These are phyloP conservation scores for Hypena proboscidalis DNA, from an alignment of 2,888 invertebrate genomes.

Conservation along the genomic window DNA sequence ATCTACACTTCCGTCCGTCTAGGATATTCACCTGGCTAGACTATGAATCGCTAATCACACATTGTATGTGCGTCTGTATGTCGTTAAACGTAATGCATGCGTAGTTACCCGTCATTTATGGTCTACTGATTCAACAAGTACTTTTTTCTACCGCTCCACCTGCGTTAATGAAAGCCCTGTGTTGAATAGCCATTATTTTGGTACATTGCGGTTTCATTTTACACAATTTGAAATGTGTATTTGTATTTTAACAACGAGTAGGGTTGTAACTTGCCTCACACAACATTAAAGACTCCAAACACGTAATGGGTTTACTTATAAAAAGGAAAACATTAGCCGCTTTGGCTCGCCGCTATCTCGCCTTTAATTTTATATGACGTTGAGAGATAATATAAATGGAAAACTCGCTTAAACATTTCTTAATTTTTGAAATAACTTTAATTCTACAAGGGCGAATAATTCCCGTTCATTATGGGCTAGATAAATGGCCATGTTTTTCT, in stretches of 20 bases:
- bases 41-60: slow-evolving; percentile 71
- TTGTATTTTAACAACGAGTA: slow-evolving; percentile 17
- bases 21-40: slow-evolving; percentile 79
- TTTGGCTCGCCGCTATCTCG: slow-evolving; percentile 39
- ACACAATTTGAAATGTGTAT: slow-evolving; percentile 22
- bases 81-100: slow-evolving; percentile 66
- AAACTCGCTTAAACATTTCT: slow-evolving; percentile 29
- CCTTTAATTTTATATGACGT: slow-evolving; percentile 44
- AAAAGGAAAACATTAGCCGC: slow-evolving; percentile 34
- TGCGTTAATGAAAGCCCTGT: slow-evolving; percentile 10
- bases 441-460: slow-evolving; percentile 19
- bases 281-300: slow-evolving; percentile 33
- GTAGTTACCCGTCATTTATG: slow-evolving; percentile 64
- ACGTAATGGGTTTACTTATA: slow-evolving; percentile 32
- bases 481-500: slow-evolving; percentile 24
- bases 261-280: background rate
- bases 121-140: slow-evolving; percentile 61
- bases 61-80: slow-evolving; percentile 63
- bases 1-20: slow-evolving; percentile 80
- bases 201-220: slow-evolving; percentile 28
- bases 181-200: slow-evolving; percentile 10
- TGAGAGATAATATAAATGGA: slow-evolving; percentile 37
- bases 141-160: slow-evolving; percentile 37
- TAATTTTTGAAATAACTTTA: slow-evolving; percentile 25
- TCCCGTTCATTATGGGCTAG: slow-evolving; percentile 23